Evolutionary conservation across 2,113 vertebrate species (phyloP), one percentile per base, ranked within the genome.

Genomic region (Spermophilus dauricus): DNA sequence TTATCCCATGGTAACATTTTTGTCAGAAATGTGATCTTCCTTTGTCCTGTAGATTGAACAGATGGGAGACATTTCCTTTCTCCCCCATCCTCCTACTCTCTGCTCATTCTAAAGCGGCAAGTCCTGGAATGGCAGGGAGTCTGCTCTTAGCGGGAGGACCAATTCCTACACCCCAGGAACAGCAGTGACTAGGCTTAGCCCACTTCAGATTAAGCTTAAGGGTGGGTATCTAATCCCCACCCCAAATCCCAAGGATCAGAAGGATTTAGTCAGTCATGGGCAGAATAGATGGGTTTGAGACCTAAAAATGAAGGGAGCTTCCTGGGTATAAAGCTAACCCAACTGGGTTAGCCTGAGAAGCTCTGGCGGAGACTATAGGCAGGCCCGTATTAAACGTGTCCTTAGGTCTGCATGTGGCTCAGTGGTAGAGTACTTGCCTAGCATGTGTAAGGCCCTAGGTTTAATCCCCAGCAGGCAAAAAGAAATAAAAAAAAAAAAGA

Each of bases 21-120:
- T 89, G 95, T 93, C 93, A 97, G 97, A 96, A 89, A 93, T 78
- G 70, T 96, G 91, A 96, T 97, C 95, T 96, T 91, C 77, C 17
- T 30, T 86, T 86, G 89, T 94, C 96, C 86, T 96, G 78, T 89
- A 93, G 86, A 89, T 96, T 83, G 95, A 97, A 67, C 96, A 98
- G 97, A 97, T 98, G 97, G 96, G 82, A 97, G 91, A 95, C 91
- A 89, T 97, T 95, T 97, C 95, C 89, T 93, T 91, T 93, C 69
- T 86, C 78, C 72, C 83, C 39, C 91, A 2, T 73, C 85, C 83
- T 93, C 96, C 95, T 63, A 96, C 96, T 97, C 90, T 83, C 86
- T 95, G 95, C 63, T 89, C 89, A 96, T 91, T 95, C 95, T 93
- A 97, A 96, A 90, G 91, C 93, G 95, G 78, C 8, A n/a, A 91